Conservation (phyloP, 1,140 invertebrate genomes). For the Marisa cornuarietis region DNA sequence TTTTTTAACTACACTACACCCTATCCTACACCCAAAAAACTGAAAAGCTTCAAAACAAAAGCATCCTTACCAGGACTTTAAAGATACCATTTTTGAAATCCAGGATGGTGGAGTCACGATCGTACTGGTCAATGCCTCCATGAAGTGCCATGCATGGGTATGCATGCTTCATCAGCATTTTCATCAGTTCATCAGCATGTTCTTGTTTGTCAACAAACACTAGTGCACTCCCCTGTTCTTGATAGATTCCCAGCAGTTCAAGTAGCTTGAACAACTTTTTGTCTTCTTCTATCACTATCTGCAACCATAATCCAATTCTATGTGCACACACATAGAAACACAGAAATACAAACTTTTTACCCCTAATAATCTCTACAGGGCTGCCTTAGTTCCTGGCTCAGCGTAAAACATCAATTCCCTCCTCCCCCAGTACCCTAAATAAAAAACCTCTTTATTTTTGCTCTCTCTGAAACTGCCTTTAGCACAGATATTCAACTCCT, state of each 20-base stretch:
- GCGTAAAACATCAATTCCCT: too few relatives aligned
- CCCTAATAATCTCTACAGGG: too few relatives aligned
- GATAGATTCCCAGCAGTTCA: constrained; percentile 93
- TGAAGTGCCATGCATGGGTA: constrained; percentile 96
- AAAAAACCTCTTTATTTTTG: too few relatives aligned
- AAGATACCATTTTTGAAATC: constrained; percentile 96
- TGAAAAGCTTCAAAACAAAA: not conserved
- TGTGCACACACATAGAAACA: not conserved
- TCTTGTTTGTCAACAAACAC: constrained; percentile 99
- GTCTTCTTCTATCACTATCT: constrained; percentile 89
- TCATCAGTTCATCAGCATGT: constrained; percentile 90
- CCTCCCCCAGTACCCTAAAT: too few relatives aligned
- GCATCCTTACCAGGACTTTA: constrained; percentile 70
- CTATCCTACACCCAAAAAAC: not conserved
- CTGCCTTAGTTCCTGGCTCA: too few relatives aligned
- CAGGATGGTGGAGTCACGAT: constrained; percentile 96
- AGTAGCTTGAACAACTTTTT: constrained; percentile 98
- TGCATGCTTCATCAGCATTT: constrained; percentile 96
- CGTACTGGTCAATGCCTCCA: constrained; percentile 99
- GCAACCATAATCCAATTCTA: constrained; percentile 14
- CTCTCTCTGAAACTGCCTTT: too few relatives aligned
- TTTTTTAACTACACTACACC: too few relatives aligned
- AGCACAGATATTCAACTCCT: too few relatives aligned
- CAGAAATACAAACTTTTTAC: not conserved
- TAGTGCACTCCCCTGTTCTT: constrained; percentile 91